Evolutionary conservation across 37 sponge, comb jelly and placozoan species (phyloP).

Genomic region (Oopsacas minuta): DNA sequence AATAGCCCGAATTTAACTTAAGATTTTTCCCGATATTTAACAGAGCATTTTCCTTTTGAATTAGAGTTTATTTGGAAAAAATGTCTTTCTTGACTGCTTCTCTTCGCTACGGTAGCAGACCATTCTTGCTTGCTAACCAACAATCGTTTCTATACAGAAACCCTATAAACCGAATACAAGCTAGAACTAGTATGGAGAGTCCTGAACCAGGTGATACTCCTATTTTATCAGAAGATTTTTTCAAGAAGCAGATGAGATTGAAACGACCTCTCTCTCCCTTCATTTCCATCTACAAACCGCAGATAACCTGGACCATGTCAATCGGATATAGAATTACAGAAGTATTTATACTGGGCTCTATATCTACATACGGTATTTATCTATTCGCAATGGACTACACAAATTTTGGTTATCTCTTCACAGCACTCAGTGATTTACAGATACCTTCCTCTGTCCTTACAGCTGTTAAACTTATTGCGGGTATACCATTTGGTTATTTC

Average conservation of each 20-base stretch:
- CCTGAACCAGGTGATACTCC: neutral
- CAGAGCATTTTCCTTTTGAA: no score
- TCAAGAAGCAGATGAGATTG: neutral
- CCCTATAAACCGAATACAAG: neutral
- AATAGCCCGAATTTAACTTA: no score
- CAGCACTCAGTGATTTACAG: neutral
- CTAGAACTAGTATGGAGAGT: neutral
- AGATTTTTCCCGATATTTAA: no score
- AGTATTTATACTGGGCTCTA: neutral
- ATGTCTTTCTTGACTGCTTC: no score
- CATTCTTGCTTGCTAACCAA: no score
- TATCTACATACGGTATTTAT: neutral
- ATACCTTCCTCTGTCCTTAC: neutral
- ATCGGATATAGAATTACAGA: neutral
- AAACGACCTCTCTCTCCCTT: neutral
- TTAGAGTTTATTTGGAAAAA: no score
- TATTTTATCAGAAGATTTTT: neutral
- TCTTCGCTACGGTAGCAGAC: no score
- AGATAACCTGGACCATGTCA: slow-evolving; percentile 12
- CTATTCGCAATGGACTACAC: neutral
- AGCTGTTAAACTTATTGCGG: neutral
- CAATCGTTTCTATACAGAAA: no score
- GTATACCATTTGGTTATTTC: slow-evolving; percentile 11
- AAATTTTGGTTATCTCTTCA: neutral
- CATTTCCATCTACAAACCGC: neutral